phyloP scores from a whole-genome alignment of 1,140 invertebrate species.

The Papilio xuthus region DNA sequence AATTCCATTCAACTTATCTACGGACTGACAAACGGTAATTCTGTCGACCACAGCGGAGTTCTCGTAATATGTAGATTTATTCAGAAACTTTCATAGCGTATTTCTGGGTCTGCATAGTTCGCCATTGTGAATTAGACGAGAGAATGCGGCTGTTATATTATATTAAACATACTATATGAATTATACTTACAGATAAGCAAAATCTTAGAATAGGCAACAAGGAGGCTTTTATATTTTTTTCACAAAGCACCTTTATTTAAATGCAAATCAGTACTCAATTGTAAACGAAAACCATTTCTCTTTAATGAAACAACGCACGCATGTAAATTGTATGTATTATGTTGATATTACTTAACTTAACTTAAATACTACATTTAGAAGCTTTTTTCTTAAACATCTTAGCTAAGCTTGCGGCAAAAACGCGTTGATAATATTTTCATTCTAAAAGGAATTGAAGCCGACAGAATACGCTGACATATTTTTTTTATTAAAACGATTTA shows the following conservation, averaged over 20 bases:
- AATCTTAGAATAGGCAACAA: background rate
- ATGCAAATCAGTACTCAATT: constrained; percentile 11
- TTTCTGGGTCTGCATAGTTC: constrained; percentile 12
- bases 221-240: constrained; percentile 1
- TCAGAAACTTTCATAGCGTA: constrained; percentile 24
- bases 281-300: constrained; percentile 16
- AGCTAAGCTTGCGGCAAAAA: background rate
- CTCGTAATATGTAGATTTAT: constrained; percentile 17
- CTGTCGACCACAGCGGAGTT: background rate
- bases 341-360: constrained; percentile 16
- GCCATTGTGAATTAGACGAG: constrained; percentile 17
- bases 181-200: background rate
- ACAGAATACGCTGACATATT: too few species aligned
- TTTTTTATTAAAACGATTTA: too few species aligned
- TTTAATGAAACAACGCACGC: constrained; percentile 23
- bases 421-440: background rate
- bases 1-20: constrained; percentile 1
- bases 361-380: constrained; percentile 1
- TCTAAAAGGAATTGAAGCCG: background rate
- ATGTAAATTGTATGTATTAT: constrained; percentile 15
- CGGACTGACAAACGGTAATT: constrained; percentile 5
- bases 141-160: background rate
- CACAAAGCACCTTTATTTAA: background rate
- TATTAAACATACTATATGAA: background rate
- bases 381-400: constrained; percentile 9